phyloP scores from a whole-genome alignment of 2,888 invertebrate species.

The Athripsodes cinereus region DNA sequence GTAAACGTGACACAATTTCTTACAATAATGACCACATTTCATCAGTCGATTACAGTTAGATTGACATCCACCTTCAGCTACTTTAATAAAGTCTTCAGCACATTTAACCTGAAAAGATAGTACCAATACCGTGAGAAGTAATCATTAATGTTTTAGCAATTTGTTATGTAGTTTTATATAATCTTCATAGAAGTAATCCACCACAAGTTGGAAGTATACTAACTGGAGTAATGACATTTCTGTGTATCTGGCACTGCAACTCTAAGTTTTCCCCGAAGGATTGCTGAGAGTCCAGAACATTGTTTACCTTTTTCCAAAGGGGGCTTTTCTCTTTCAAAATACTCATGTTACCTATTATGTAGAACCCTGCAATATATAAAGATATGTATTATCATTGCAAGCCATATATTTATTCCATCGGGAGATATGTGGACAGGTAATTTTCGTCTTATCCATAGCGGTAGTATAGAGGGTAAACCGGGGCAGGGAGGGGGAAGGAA shows the following conservation, averaged over 20 bases:
- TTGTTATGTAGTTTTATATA: too few relatives aligned
- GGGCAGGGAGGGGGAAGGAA: too few relatives aligned
- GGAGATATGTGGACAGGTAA: too few relatives aligned
- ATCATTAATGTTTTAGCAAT: too few relatives aligned
- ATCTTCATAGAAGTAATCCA: too few relatives aligned
- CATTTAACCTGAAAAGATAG: constrained; percentile 32
- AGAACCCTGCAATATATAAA: constrained; percentile 45
- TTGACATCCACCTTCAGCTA: constrained; percentile 58
- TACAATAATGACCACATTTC: constrained; percentile 59
- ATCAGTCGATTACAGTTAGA: constrained; percentile 45
- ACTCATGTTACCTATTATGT: constrained; percentile 61
- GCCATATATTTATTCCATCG: too few relatives aligned
- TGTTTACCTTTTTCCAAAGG: constrained; percentile 39
- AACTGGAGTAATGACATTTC: constrained; percentile 32
- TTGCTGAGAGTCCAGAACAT: constrained; percentile 38
- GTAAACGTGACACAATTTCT: constrained; percentile 52
- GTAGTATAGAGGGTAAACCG: too few relatives aligned
- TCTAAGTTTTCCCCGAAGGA: constrained; percentile 49
- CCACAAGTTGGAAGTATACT: not conserved
- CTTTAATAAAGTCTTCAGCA: constrained; percentile 41
- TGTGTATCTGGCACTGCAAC: constrained; percentile 46
- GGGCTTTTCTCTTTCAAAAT: constrained; percentile 44
- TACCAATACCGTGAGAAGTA: too few relatives aligned
- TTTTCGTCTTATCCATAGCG: too few relatives aligned
- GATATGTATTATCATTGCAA: not conserved